These are phyloP conservation scores for Nothocercus julius DNA, from an alignment of 2,113 vertebrate species.

Conservation along the genomic window DNA sequence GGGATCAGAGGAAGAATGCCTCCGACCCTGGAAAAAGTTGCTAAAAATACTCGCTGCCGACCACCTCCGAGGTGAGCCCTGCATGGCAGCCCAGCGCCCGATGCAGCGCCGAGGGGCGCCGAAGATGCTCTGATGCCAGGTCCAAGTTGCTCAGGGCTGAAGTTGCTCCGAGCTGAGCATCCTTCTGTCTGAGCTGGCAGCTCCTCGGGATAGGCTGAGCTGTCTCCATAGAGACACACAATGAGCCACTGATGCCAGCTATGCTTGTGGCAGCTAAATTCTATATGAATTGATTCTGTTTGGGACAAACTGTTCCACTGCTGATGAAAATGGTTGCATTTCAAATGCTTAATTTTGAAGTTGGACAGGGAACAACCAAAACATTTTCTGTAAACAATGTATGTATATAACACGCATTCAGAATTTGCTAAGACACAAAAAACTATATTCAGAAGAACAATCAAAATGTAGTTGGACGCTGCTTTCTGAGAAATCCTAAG, in stretches of 20 bases:
- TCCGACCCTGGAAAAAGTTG: conserved; percentile 73
- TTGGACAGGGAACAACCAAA: background rate
- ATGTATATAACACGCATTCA: conserved; percentile 34
- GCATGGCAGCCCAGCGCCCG: conserved; percentile 67
- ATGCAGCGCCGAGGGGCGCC: background rate
- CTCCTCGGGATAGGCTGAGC: conserved; percentile 78
- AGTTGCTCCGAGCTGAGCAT: conserved; percentile 69
- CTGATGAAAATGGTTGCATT: conserved; percentile 52
- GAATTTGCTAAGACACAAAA: background rate
- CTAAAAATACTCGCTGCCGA: conserved; percentile 74
- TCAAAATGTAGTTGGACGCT: conserved; percentile 19
- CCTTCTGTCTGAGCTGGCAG: conserved; percentile 72
- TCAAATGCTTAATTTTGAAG: conserved; percentile 57
- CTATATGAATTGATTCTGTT: conserved; percentile 42
- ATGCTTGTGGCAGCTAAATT: conserved; percentile 59
- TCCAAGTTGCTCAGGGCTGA: conserved; percentile 45
- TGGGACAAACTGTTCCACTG: conserved; percentile 64
- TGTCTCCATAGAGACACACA: conserved; percentile 86
- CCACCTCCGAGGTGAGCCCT: conserved; percentile 63
- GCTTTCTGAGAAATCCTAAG: conserved; percentile 31
- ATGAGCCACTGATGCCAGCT: conserved; percentile 75
- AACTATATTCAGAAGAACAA: conserved; percentile 15
- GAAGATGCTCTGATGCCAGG: background rate
- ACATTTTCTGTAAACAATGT: conserved; percentile 36
- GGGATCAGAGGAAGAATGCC: conserved; percentile 82